Percentiles rank a stretch among this genome's conserved stretches.
Evolutionary conservation across 2,888 invertebrate species (phyloP).

Genomic region (Tetropium fuscum): DNA sequence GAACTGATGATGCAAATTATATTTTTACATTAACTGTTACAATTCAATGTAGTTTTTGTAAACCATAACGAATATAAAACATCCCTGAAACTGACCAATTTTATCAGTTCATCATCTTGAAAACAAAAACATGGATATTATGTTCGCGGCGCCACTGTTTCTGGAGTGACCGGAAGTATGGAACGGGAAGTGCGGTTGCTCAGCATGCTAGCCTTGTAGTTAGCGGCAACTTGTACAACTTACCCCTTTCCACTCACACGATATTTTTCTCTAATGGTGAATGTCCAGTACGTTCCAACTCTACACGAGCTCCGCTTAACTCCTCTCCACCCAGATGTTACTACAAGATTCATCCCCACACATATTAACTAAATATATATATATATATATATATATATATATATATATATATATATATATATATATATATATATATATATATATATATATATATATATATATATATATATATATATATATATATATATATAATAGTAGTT

Average conservation of each 20-base stretch:
- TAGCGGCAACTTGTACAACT: constrained; percentile 57
- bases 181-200: constrained; percentile 53
- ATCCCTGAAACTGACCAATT: too few species aligned
- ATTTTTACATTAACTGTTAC: too few species aligned
- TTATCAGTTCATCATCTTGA: constrained; percentile 7
- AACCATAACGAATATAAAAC: too few species aligned
- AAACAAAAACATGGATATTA: neutral
- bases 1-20: too few species aligned
- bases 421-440: too few species aligned
- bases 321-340: constrained; percentile 19
- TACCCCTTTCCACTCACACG: constrained; percentile 56
- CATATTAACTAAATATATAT: constrained; percentile 5
- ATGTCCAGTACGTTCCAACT: constrained; percentile 39
- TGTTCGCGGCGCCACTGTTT: constrained; percentile 39
- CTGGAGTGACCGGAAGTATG: constrained; percentile 47
- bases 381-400: neutral
- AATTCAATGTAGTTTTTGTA: too few species aligned
- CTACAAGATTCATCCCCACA: constrained; percentile 11
- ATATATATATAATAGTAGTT: too few species aligned
- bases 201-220: constrained; percentile 54
- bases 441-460: too few species aligned
- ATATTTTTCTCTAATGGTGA: constrained; percentile 59
- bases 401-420: too few species aligned
- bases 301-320: constrained; percentile 3
- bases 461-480: too few species aligned